A percentile compares a stretch with the other conserved stretches of the same genome.
These are phyloP conservation scores for Agonopterix subpropinquella DNA, from an alignment of 2,888 invertebrate species.

Conservation along the genomic window DNA sequence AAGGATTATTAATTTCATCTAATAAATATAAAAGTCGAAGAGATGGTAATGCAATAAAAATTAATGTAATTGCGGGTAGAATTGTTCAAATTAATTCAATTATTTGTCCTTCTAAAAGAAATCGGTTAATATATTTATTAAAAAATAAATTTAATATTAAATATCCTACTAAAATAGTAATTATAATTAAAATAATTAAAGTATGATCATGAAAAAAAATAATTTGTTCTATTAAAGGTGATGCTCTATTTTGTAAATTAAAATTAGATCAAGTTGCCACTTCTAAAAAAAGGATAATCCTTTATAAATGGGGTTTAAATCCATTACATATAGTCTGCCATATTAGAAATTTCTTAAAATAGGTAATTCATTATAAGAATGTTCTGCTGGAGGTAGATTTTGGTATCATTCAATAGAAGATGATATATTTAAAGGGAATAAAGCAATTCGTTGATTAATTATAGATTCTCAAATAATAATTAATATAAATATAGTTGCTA, in stretches of 20 bases:
- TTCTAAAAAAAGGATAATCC: constrained; percentile 77
- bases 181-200: constrained; percentile 77
- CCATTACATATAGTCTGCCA: constrained; percentile 75
- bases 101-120: constrained; percentile 73
- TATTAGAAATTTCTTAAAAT: constrained; percentile 77
- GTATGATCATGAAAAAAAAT: constrained; percentile 79
- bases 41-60: constrained; percentile 79
- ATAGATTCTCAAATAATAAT: constrained; percentile 79
- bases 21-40: constrained; percentile 76
- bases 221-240: constrained; percentile 80
- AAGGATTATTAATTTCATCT: constrained; percentile 77
- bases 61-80: constrained; percentile 75
- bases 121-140: constrained; percentile 75
- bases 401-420: constrained; percentile 79
- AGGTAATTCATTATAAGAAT: constrained; percentile 76
- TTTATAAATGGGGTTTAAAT: constrained; percentile 82
- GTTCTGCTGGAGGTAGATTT: constrained; percentile 74
- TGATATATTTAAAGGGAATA: constrained; percentile 64
- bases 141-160: constrained; percentile 72
- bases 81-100: constrained; percentile 81
- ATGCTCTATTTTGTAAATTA: constrained; percentile 76
- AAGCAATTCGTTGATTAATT: constrained; percentile 64
- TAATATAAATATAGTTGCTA: constrained; percentile 75
- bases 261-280: constrained; percentile 76
- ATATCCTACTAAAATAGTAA: constrained; percentile 76